A percentile compares a stretch with the other conserved stretches of the same genome.
phyloP scores from a whole-genome alignment of 2,888 invertebrate genomes.

The Lithophane semibrunnea region DNA sequence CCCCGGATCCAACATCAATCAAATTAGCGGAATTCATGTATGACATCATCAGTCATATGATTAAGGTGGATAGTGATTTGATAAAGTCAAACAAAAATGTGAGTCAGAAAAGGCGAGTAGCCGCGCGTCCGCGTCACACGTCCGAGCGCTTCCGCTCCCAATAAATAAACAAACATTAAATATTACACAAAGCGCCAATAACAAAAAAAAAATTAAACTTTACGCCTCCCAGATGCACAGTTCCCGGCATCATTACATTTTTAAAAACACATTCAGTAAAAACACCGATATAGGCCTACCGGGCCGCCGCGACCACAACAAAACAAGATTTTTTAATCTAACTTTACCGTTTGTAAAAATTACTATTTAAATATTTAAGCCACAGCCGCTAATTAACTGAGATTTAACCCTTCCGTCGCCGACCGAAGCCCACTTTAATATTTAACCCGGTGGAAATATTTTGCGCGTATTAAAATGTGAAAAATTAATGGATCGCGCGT shows the following conservation, averaged over 20 bases:
- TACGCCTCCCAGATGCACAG: conserved; percentile 85
- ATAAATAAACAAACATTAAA: conserved; percentile 86
- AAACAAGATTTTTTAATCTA: conserved; percentile 89
- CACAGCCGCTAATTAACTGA: conserved; percentile 88
- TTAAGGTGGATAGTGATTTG: conserved; percentile 72
- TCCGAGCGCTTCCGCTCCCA: conserved; percentile 77
- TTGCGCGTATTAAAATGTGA: conserved; percentile 90
- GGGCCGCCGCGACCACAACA: conserved; percentile 77
- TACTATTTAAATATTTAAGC: conserved; percentile 90
- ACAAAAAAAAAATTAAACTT: conserved; percentile 85
- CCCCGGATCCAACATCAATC: conserved; percentile 11
- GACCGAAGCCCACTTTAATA: conserved; percentile 87
- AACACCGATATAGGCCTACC: conserved; percentile 87
- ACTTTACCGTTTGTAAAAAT: conserved; percentile 91
- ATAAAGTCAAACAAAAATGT: conserved; percentile 77
- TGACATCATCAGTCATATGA: conserved; percentile 67
- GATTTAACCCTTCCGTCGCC: conserved; percentile 91
- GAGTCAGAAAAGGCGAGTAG: conserved; percentile 71
- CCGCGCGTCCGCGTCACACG: conserved; percentile 58
- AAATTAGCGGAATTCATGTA: conserved; percentile 40
- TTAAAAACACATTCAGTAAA: conserved; percentile 86
- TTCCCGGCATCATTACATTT: conserved; percentile 86
- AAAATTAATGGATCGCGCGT: conserved; percentile 85
- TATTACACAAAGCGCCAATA: conserved; percentile 85
- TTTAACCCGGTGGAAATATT: conserved; percentile 89